Base-by-base conservation (phyloP, 2,888 invertebrate genomes). In the Campopleginae sp. region DNA sequence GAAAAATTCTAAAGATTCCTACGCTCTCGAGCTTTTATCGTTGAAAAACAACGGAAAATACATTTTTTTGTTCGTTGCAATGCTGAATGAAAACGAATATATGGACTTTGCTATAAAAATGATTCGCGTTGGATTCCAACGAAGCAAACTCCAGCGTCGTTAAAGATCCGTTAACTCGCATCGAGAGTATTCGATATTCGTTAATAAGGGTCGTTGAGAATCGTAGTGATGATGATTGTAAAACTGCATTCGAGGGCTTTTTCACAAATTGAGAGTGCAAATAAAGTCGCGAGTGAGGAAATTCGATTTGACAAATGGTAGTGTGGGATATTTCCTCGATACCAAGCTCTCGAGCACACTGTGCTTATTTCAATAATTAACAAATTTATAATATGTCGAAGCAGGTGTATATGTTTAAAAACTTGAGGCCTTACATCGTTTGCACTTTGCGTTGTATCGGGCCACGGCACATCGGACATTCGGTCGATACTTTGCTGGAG, bases 381-480 rank as follows among this genome's bases (percentile, higher is more conserved):
- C 80, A 83, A 82, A 65, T 74, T 79, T 81, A 51, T 65, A 68
- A 84, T 77, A 86, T 85, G 84, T 84, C 76, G 76, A 72, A 70
- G n/a, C 12, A 44, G n/a, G 31, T 68, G 27, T 33, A 48, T 31
- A 71, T 23, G n/a, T 82, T 75, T 79, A 82, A 71, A 61, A 54
- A 82, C 27, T 92, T 95, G 94, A 95, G 89, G 95, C 94, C 91
- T 95, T 92, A 80, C 89, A 96, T 94, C 87, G 96, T 95, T 93
- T 95, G 95, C 87, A 97, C 96, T 94, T 95, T 96, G 90, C 96
- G 95, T 88, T 96, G 95, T 89, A 98, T 96, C 44, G 89, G 91
- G 84, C 95, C 95, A 91, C 98, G 95, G 92, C 98, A 98, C 95
- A 98, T 95, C 7, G 98, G 98, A 93, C 98, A 98, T 84, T 94